Conservation (phyloP, 2,888 invertebrate genomes). For the Trissolcus japonicus region DNA sequence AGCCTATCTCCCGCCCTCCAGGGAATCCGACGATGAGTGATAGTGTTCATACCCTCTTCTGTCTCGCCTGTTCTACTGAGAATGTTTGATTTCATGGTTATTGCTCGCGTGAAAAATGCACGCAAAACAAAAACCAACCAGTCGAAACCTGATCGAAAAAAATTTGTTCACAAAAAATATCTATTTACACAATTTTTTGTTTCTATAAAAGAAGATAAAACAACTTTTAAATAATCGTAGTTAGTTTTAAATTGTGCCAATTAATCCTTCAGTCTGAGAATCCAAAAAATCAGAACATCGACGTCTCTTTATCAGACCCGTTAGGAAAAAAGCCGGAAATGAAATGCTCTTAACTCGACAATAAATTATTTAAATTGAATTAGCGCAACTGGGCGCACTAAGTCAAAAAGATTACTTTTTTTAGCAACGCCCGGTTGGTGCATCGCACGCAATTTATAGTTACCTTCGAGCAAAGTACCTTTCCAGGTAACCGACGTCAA, state of each 20-base stretch:
- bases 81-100: slow-evolving; percentile 57
- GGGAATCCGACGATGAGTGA: slow-evolving; percentile 70
- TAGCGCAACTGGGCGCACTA: slow-evolving; percentile 34
- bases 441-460: slow-evolving; percentile 61
- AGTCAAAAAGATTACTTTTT: slow-evolving; percentile 60
- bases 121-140: slow-evolving; percentile 14
- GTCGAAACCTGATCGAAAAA: too few relatives aligned
- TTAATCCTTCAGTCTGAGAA: too few relatives aligned
- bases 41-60: slow-evolving; percentile 58
- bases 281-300: background rate
- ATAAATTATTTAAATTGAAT: slow-evolving; percentile 44
- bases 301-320: background rate
- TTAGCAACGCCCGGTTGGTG: slow-evolving; percentile 56
- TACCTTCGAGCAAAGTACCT: slow-evolving; percentile 57
- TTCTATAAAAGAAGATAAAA: too few relatives aligned
- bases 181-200: too few relatives aligned
- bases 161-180: too few relatives aligned
- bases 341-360: slow-evolving; percentile 4
- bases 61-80: slow-evolving; percentile 46
- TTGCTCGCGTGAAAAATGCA: slow-evolving; percentile 38
- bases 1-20: slow-evolving; percentile 65
- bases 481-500: slow-evolving; percentile 51
- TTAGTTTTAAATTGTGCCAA: too few relatives aligned
- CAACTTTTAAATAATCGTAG: too few relatives aligned
- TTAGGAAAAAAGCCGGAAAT: slow-evolving; percentile 10